Evolutionary conservation across 2,113 vertebrate species (phyloP), one percentile per base, ranked within the genome.

Genomic region (Chlorodrepanis virens): DNA sequence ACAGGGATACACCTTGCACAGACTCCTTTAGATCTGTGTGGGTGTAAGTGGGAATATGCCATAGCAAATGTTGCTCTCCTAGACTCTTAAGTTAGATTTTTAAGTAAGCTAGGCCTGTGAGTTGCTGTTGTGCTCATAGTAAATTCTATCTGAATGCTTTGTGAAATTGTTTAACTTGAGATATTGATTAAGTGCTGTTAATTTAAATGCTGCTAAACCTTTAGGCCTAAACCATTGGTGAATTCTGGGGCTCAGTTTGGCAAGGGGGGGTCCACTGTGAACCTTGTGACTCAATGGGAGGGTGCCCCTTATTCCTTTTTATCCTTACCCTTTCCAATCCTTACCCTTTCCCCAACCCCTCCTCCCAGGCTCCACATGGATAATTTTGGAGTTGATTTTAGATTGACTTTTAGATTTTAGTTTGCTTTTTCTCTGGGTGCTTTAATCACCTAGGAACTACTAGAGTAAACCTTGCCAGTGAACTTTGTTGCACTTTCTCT

Each of bases 261-360:
- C 37, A 20, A n/a, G 44, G 44, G 37, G 33, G 23, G 7, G 2
- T 59, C 23, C 42, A 39, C 69, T 74, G 37, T 61, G 78, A 69
- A 54, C 40, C 40, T 76, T 69, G 20, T 47, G 47, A 31, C 40
- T 61, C 25, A 61, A 1, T 10, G 10, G n/a, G 8, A 83, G 25
- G 2, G 13, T 54, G n/a, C 10, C 29, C 70, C 25, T 54, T 49
- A 25, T 14, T 35, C 21, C 5, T 69, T 61, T 83, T 42, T 8
- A 40, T 68, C 24, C 28, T 59, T 8, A 45, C 19, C 15, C 44
- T 59, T 33, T 65, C 59, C 21, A 35, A 10, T 19, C 31, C 44
- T 44, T 39, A 33, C 0, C 0, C 33, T 33, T 67, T 75, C 29
- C 69, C 61, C 24, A 39, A 7, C 6, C 23, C 21, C 4, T 60